Base-by-base conservation (phyloP, 1,140 invertebrate genomes). In the Heliconius melpomene region DNA sequence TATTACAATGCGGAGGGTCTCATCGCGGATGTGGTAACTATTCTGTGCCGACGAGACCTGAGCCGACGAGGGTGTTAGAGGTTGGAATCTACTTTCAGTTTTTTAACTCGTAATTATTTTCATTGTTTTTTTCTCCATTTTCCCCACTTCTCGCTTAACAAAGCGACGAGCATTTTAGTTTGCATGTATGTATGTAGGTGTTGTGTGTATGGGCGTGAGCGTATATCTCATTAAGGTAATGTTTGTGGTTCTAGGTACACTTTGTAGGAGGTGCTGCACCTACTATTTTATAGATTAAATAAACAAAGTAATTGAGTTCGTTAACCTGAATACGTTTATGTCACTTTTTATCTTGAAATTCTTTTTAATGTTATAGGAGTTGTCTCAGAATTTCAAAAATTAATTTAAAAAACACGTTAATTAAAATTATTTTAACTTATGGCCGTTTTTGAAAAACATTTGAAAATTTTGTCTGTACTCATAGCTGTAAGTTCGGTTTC, bases 1-100 rank as follows among this genome's bases (percentile, higher is more conserved):
- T 90, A 89, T 87, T 83, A 87, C 85, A 83, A 87, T 84, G 84
- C 82, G 83, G 75, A 71, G 60, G 60, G 72, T 80, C 77, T 77
- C 79, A 77, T 80, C 79, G 79, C 54, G 70, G 74, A 79, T 79
- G 70, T 72, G 72, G 75, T 80, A 73, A 76, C 74, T 76, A 80
- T 80, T 80, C 74, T 66, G 50, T 77, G 46, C 79, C 52, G 60
- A 72, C 78, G 79, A 80, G 79, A 79, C 73, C 54, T 38, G 38
- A 29, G 29, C 29, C 29, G 29, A 29, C 29, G 29, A 29, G 38
- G 72, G 57, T 75, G 78, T 75, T 79, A 23, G 78, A 71, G 78
- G 78, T 46, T 79, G 71, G 46, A 74, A 66, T 70, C 66, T 29
- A 74, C 74, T 79, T 74, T 79, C 32, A 40, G 77, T 73, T 73